Percentiles rank a stretch among this genome's conserved stretches.
phyloP scores from a whole-genome alignment of 2,113 vertebrate genomes.

The Anguilla rostrata region DNA sequence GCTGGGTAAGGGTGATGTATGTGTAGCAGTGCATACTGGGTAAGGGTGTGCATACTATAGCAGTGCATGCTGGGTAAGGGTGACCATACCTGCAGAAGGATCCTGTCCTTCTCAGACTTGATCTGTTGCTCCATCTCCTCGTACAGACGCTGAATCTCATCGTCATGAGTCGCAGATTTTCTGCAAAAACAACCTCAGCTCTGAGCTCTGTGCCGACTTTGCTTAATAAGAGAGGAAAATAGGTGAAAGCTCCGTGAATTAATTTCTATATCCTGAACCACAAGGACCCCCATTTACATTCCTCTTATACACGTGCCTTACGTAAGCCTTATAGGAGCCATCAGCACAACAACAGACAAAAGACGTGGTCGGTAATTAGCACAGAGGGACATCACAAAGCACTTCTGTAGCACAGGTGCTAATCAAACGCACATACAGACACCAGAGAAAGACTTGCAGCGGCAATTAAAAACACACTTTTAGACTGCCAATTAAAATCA shows the following conservation, averaged over 20 bases:
- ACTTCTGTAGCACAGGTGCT: neutral
- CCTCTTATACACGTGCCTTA: constrained; percentile 39
- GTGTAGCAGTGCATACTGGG: neutral
- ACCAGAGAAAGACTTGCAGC: neutral
- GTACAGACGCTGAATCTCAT: constrained; percentile 86
- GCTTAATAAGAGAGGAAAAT: neutral
- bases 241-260: no score
- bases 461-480: neutral
- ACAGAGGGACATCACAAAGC: neutral
- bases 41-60: neutral
- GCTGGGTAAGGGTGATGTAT: neutral
- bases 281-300: constrained; percentile 36
- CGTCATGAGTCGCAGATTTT: constrained; percentile 82
- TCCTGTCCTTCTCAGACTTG: constrained; percentile 81
- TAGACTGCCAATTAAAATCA: neutral
- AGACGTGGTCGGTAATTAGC: constrained; percentile 10
- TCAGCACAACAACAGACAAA: constrained; percentile 42
- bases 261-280: neutral
- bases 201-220: neutral
- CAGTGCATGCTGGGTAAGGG: neutral
- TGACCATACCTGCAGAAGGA: constrained; percentile 75
- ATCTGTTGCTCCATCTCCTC: constrained; percentile 96
- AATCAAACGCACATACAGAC: neutral
- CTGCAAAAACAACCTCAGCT: constrained; percentile 57
- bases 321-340: constrained; percentile 33